Evolutionary conservation across 2,797 vertebrate genomes (phyloP).

Genomic region (Gymnothorax javanicus): DNA sequence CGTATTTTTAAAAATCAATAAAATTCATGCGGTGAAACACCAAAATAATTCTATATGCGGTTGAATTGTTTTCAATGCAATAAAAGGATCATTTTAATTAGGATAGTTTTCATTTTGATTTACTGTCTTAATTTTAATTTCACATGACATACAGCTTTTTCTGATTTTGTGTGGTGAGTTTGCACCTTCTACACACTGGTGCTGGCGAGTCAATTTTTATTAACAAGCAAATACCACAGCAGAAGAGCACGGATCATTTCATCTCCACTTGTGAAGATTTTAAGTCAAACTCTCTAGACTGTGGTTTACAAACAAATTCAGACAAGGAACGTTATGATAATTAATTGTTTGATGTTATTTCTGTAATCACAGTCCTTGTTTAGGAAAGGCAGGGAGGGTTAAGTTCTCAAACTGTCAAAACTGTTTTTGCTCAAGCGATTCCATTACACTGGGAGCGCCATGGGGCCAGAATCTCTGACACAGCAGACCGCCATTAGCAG

Average conservation of each 20-base stretch:
- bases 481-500: neutral
- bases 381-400: neutral
- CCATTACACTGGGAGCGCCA: neutral
- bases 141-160: too few species aligned
- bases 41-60: too few species aligned
- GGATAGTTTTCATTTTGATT: too few species aligned
- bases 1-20: too few species aligned
- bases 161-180: neutral
- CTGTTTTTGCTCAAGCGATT: neutral
- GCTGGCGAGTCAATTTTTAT: neutral
- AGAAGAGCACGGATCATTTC: neutral
- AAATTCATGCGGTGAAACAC: too few species aligned
- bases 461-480: neutral
- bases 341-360: constrained; percentile 1
- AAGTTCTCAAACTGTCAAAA: neutral
- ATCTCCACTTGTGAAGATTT: neutral
- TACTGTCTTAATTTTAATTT: too few species aligned
- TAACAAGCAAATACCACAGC: neutral
- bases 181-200: constrained; percentile 4
- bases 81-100: too few species aligned
- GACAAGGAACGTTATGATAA: neutral
- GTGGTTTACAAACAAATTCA: neutral
- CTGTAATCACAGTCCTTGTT: neutral
- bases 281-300: neutral
- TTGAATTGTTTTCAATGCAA: too few species aligned